Evolutionary conservation across 2,888 invertebrate species (phyloP).

Genomic region (Morpho achilles): DNA sequence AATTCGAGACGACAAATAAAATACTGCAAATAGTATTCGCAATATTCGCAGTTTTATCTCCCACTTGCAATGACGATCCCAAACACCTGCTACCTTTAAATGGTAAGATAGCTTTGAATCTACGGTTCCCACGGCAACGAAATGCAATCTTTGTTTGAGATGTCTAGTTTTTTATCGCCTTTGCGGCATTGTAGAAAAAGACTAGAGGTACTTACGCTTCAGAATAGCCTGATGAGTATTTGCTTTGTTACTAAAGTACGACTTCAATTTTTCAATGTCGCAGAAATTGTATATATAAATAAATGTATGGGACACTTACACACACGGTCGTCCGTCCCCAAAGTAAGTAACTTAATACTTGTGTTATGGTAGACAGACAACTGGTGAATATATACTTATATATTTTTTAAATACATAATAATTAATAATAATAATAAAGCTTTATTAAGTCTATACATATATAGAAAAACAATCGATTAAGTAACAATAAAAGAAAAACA

Average conservation of each 20-base stretch:
- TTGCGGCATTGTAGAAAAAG: background rate
- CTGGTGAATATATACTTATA: no score
- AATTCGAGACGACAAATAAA: background rate
- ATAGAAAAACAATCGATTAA: no score
- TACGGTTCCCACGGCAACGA: constrained; percentile 10
- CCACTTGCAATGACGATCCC: constrained; percentile 9
- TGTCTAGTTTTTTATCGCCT: constrained; percentile 13
- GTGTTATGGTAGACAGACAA: no score
- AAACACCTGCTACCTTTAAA: constrained; percentile 21
- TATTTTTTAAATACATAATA: no score
- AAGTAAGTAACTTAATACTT: no score
- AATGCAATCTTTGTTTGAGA: constrained; percentile 20
- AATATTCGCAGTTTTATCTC: constrained; percentile 17
- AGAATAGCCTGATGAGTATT: background rate
- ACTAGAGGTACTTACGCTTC: background rate
- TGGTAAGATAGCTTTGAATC: constrained; percentile 7
- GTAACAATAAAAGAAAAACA: no score
- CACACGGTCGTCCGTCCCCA: no score
- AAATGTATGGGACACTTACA: no score
- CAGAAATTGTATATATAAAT: no score
- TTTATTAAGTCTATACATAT: no score
- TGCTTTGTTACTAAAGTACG: background rate
- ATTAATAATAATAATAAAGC: no score
- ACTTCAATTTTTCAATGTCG: no score
- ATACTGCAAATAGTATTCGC: constrained; percentile 10